A percentile compares a stretch with the other conserved stretches of the same genome.
Evolutionary conservation across 2,113 vertebrate species (phyloP).

Genomic region (Hippocampus abdominalis): DNA sequence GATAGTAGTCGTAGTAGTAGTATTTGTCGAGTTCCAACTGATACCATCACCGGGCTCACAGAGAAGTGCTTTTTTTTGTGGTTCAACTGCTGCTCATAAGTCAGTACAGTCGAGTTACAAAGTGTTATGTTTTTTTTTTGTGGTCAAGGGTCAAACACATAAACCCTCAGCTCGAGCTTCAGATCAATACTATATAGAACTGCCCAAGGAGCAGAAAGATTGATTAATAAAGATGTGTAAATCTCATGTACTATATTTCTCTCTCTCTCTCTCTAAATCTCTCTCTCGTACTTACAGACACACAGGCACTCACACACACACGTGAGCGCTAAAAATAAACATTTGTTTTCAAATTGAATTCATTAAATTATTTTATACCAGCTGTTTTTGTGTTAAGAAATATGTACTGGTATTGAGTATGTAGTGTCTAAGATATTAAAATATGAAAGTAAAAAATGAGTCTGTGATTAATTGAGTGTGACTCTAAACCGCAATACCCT

Average conservation of each 20-base stretch:
- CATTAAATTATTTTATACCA: no score
- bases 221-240: slow-evolving; percentile 58
- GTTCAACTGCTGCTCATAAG: slow-evolving; percentile 30
- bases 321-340: no score
- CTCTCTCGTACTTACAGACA: slow-evolving; percentile 17
- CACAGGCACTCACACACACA: neutral
- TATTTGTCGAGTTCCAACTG: no score
- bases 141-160: slow-evolving; percentile 57
- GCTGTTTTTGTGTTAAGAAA: no score
- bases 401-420: no score
- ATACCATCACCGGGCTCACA: no score
- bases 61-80: neutral
- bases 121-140: slow-evolving; percentile 40
- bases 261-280: neutral
- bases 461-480: no score
- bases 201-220: slow-evolving; percentile 49
- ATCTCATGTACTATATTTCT: slow-evolving; percentile 28
- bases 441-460: no score
- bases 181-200: slow-evolving; percentile 58
- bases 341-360: no score
- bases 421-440: no score
- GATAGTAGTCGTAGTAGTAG: no score
- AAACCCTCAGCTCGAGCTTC: slow-evolving; percentile 37
- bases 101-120: slow-evolving; percentile 30
- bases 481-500: no score